These are phyloP conservation scores for Zoanthus sansibaricus DNA, from an alignment of 92 coral and sea anemone species.

Conservation along the genomic window DNA sequence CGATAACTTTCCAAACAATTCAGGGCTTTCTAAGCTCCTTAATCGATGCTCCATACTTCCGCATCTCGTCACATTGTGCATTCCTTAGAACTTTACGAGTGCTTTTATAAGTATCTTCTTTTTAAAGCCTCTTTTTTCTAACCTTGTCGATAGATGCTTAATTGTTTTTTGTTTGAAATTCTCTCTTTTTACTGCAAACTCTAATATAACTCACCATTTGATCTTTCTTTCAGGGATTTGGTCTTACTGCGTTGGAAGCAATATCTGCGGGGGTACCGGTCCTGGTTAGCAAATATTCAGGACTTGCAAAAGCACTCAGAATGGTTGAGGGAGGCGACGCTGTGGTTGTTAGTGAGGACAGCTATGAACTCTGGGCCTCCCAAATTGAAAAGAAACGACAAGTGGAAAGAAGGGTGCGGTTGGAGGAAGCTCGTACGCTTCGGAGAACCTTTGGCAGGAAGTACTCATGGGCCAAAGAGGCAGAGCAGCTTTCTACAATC, in stretches of 20 bases:
- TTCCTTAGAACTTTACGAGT: too few species aligned
- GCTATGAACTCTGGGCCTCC: neutral
- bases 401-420: conserved; percentile 9
- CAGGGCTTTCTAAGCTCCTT: too few species aligned
- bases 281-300: conserved; percentile 29
- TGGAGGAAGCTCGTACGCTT: conserved; percentile 14
- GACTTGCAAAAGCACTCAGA: conserved; percentile 10
- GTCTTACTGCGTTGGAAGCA: conserved; percentile 29
- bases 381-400: neutral
- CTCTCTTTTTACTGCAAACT: neutral
- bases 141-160: neutral
- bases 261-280: conserved; percentile 32
- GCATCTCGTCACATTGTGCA: too few species aligned
- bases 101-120: too few species aligned
- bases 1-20: too few species aligned
- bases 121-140: too few species aligned
- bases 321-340: neutral
- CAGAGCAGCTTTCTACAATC: neutral
- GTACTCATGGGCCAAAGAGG: conserved; percentile 14
- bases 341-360: neutral
- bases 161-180: neutral
- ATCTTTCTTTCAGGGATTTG: neutral
- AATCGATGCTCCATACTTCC: too few species aligned
- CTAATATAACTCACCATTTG: too few species aligned
- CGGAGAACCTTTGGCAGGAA: neutral